Base-by-base conservation (phyloP, 2,113 vertebrate genomes). In the Bos javanicus region DNA sequence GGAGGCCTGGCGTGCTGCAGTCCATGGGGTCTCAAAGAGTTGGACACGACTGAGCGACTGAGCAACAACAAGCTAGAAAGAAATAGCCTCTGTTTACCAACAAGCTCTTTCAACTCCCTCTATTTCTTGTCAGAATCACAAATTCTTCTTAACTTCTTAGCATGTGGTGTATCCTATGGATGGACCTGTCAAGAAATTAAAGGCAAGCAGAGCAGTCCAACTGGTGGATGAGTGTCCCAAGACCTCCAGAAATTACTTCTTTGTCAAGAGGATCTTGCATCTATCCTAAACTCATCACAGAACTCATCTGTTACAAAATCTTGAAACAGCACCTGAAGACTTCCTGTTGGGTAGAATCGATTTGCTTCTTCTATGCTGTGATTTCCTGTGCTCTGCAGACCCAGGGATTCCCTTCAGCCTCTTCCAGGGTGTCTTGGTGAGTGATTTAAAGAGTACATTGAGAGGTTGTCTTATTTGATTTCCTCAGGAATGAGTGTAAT, bases 371-470 rank as follows among this genome's bases (percentile, higher is more conserved):
- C 62, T 57, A 43, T 93, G n/a, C 0, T 1, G 21, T 74, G 28
- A 56, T 64, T 96, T 96, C 90, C 46, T 90, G 5, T 96, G 94
- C 62, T 74, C 87, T 48, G 60, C 6, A 82, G 80, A 78, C 88
- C 48, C 13, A n/a, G 4, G 2, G 83, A 57, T 86, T 33, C 33
- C 43, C 82, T 96, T 87, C 60, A 97, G 86, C 46, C 71, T 97
- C 14, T 94, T 96, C 62, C 87, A 64, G 84, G 54, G 83, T 39
- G 50, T 48, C 82, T 36, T n/a, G 90, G 87, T 94, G 97, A 98
- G 93, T 97, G 98, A 98, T 98, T 98, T 97, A 98, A 96, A 96
- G 48, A 98, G 60, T 89, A 97, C 96, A 98, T 93, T 82, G 93
- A 98, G 89, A 91, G 19, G 10, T 1, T 14, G 86, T 97, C 88